phyloP scores from a whole-genome alignment of 2,888 invertebrate genomes.

The Drosophila siamana region DNA sequence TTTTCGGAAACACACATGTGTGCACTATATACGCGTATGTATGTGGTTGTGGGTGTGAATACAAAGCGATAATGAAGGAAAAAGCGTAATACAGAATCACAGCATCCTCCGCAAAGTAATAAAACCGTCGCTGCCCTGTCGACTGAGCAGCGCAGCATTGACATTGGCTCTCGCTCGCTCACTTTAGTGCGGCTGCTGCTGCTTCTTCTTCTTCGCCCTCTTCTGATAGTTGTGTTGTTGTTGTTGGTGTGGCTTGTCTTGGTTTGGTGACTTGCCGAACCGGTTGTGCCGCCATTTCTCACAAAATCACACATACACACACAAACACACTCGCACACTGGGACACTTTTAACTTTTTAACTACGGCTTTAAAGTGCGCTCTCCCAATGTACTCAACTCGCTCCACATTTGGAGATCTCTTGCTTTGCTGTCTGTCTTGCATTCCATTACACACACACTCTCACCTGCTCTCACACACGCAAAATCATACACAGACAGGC shows the following conservation, averaged over 20 bases:
- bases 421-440: constrained; percentile 38
- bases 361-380: constrained; percentile 58
- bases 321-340: constrained; percentile 39
- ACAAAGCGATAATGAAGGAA: constrained; percentile 21
- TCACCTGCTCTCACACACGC: background rate
- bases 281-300: constrained; percentile 80
- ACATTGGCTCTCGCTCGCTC: constrained; percentile 49
- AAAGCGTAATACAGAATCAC: constrained; percentile 19
- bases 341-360: constrained; percentile 51
- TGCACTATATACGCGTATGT: background rate
- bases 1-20: constrained; percentile 37
- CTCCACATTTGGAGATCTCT: constrained; percentile 53
- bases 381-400: constrained; percentile 46
- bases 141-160: constrained; percentile 44
- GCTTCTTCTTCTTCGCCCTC: constrained; percentile 20
- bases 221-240: constrained; percentile 41
- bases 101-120: constrained; percentile 23
- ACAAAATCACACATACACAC: constrained; percentile 31
- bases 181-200: background rate
- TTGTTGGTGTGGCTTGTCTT: constrained; percentile 45
- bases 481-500: constrained; percentile 11
- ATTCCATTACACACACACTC: constrained; percentile 42
- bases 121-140: constrained; percentile 7
- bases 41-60: constrained; percentile 27
- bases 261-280: constrained; percentile 72